Conservation (phyloP, 2,888 invertebrate species). For the Thelaira solivaga region DNA sequence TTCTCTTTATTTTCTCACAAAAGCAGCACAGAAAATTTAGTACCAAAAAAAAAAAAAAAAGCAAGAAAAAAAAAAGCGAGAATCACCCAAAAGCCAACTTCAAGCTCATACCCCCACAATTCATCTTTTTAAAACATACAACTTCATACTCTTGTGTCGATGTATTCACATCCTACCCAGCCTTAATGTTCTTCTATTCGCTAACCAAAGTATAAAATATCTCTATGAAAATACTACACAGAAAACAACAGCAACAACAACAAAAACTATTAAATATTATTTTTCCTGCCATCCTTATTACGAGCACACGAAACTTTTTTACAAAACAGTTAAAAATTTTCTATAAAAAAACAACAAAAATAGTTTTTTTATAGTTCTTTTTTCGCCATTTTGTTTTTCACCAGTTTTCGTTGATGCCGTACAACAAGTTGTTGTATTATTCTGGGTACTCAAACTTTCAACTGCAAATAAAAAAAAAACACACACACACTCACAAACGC, state of each 20-base stretch:
- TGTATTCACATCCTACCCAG: background rate
- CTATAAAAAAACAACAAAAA: conserved; percentile 51
- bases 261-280: conserved; percentile 9
- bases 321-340: conserved; percentile 68
- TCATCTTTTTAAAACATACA: background rate
- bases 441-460: conserved; percentile 60
- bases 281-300: conserved; percentile 65
- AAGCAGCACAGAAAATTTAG: conserved; percentile 36
- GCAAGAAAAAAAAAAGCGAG: background rate
- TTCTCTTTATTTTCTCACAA: background rate
- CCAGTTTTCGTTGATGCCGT: conserved; percentile 59
- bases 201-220: conserved; percentile 32
- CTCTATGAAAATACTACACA: conserved; percentile 19
- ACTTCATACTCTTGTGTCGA: background rate
- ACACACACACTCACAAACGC: conserved; percentile 6
- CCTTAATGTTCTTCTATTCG: background rate
- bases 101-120: background rate
- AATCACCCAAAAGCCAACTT: conserved; percentile 17
- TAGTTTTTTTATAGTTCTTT: conserved; percentile 67
- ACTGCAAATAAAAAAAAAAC: conserved; percentile 32
- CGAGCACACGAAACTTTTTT: conserved; percentile 77
- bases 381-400: conserved; percentile 72
- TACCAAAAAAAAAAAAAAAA: conserved; percentile 22
- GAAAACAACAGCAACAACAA: conserved; percentile 3
- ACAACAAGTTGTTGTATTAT: conserved; percentile 60